These are phyloP conservation scores for Bubalus kerabau DNA, from an alignment of 2,113 vertebrate species.

Conservation along the genomic window DNA sequence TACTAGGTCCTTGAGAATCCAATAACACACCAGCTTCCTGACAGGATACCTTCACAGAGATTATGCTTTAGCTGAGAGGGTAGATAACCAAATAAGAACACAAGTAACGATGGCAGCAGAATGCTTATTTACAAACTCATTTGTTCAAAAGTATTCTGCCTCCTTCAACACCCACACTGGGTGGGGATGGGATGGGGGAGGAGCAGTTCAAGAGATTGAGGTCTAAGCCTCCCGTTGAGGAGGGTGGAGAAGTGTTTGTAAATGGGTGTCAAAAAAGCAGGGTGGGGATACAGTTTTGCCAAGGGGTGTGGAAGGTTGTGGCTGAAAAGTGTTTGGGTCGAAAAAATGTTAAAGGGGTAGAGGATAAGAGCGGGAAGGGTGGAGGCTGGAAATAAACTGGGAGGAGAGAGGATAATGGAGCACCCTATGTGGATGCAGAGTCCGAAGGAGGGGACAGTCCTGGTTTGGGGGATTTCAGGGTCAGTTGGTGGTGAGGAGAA, in stretches of 20 bases:
- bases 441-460: neutral
- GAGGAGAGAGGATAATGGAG: too few species aligned
- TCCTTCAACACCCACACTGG: neutral
- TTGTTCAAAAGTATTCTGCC: neutral
- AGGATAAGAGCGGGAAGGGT: neutral
- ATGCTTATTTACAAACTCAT: neutral
- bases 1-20: neutral
- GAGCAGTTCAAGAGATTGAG: neutral
- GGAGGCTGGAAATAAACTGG: neutral
- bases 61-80: neutral
- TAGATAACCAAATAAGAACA: neutral
- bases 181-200: neutral
- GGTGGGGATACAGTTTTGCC: slow-evolving; percentile 28
- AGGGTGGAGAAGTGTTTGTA: slow-evolving; percentile 48
- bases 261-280: slow-evolving; percentile 47
- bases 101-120: neutral
- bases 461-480: neutral
- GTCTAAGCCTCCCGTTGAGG: neutral
- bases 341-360: slow-evolving; percentile 7
- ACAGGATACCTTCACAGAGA: neutral
- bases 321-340: slow-evolving; percentile 31
- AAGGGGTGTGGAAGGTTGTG: slow-evolving; percentile 39
- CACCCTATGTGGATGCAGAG: neutral
- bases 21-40: neutral
- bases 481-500: neutral